Conservation (phyloP, 1,140 invertebrate genomes). For the Hycleus phaleratus region DNA sequence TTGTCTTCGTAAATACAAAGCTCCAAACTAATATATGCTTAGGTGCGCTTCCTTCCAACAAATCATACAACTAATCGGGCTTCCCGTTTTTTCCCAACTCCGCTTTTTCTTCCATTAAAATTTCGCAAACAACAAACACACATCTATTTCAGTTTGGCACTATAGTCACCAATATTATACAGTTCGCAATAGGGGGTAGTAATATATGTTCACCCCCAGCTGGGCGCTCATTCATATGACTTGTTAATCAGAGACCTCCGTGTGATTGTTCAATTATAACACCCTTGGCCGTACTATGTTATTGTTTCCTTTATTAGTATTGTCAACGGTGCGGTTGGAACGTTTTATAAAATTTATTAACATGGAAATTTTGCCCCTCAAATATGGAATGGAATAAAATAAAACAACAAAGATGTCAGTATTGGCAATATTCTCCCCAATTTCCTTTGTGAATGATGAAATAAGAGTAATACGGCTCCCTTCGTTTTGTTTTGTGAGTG, state of each 20-base stretch:
- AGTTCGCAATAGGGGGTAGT: neutral
- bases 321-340: constrained; percentile 2
- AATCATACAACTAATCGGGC: neutral
- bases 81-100: neutral
- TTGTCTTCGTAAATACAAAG: neutral
- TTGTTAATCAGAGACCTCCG: constrained; percentile 16
- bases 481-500: too few species aligned
- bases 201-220: constrained; percentile 13
- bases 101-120: too few species aligned
- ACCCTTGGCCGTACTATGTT: constrained; percentile 4
- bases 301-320: constrained; percentile 14
- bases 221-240: constrained; percentile 4
- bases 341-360: too few species aligned
- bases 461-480: too few species aligned
- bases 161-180: neutral
- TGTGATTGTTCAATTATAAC: constrained; percentile 23
- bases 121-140: neutral
- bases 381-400: too few species aligned
- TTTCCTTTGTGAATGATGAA: too few species aligned
- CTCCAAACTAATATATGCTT: constrained; percentile 2
- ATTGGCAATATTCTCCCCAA: too few species aligned
- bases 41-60: neutral
- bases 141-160: neutral
- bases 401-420: too few species aligned
- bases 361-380: too few species aligned